These are phyloP conservation scores for Andrena dorsata DNA, from an alignment of 2,888 invertebrate species.

Conservation along the genomic window DNA sequence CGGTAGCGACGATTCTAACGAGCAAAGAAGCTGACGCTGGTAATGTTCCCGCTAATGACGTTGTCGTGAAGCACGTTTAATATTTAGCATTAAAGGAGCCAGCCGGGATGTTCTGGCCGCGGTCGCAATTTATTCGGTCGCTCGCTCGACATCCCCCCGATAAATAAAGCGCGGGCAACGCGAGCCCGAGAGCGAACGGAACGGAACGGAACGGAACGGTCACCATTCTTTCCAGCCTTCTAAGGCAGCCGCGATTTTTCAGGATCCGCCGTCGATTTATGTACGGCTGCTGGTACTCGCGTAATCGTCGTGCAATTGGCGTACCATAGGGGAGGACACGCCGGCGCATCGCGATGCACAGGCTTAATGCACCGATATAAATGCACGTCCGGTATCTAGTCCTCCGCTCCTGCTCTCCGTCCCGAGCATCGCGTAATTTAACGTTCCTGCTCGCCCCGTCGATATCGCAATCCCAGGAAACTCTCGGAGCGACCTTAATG, in stretches of 20 bases:
- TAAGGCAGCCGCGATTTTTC: slow-evolving; percentile 48
- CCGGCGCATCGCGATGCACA: slow-evolving; percentile 66
- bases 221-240: slow-evolving; percentile 55
- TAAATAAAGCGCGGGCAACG: slow-evolving; percentile 48
- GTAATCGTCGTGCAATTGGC: slow-evolving; percentile 71
- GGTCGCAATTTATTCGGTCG: slow-evolving; percentile 36
- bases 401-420: slow-evolving; percentile 59
- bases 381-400: slow-evolving; percentile 75
- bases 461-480: slow-evolving; percentile 71
- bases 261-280: slow-evolving; percentile 52
- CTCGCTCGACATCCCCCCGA: background rate
- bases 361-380: slow-evolving; percentile 76
- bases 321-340: slow-evolving; percentile 58
- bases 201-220: slow-evolving; percentile 16
- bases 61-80: slow-evolving; percentile 12
- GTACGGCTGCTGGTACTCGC: slow-evolving; percentile 58
- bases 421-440: slow-evolving; percentile 69
- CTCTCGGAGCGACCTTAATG: slow-evolving; percentile 58
- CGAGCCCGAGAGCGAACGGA: slow-evolving; percentile 12
- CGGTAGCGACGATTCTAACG: background rate
- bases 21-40: background rate
- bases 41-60: slow-evolving; percentile 8
- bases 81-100: slow-evolving; percentile 23
- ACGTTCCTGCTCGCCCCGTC: slow-evolving; percentile 60
- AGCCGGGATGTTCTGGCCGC: background rate